Percentiles rank a stretch among this genome's conserved stretches.
These are phyloP conservation scores for Squalus acanthias DNA, from an alignment of 2,797 vertebrate genomes.

Conservation along the genomic window DNA sequence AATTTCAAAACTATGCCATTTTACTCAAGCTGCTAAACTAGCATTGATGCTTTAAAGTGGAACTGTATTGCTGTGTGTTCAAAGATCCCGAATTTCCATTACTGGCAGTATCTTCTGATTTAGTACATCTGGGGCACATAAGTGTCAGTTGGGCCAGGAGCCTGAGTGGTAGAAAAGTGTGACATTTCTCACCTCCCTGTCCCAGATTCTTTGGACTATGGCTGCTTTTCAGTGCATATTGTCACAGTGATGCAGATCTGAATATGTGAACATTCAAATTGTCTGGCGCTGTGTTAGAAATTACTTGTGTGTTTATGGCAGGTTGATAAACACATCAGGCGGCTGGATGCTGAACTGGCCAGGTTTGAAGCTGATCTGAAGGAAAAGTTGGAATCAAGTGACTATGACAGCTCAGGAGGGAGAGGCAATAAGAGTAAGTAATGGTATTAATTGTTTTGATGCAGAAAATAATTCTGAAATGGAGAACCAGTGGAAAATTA, in stretches of 20 bases:
- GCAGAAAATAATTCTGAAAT: background rate
- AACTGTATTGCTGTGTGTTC: background rate
- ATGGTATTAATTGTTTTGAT: background rate
- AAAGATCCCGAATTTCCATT: background rate
- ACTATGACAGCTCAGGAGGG: constrained; percentile 75
- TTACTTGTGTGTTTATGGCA: constrained; percentile 46
- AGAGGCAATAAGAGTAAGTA: constrained; percentile 75
- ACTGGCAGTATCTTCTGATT: background rate
- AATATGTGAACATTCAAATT: background rate
- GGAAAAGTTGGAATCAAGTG: constrained; percentile 84
- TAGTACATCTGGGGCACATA: background rate
- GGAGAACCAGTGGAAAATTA: background rate
- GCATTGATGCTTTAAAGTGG: background rate
- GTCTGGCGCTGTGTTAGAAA: background rate
- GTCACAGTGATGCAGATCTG: background rate
- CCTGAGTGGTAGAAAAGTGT: background rate
- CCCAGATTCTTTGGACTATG: background rate
- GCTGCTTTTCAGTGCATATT: background rate
- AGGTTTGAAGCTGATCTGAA: constrained; percentile 96
- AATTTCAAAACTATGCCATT: background rate
- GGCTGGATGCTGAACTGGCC: constrained; percentile 87
- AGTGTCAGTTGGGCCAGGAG: background rate
- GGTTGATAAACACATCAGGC: constrained; percentile 96
- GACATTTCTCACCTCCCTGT: background rate
- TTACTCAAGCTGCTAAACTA: background rate